phyloP scores from a whole-genome alignment of 2,888 invertebrate species.

The Diloba caeruleocephala region DNA sequence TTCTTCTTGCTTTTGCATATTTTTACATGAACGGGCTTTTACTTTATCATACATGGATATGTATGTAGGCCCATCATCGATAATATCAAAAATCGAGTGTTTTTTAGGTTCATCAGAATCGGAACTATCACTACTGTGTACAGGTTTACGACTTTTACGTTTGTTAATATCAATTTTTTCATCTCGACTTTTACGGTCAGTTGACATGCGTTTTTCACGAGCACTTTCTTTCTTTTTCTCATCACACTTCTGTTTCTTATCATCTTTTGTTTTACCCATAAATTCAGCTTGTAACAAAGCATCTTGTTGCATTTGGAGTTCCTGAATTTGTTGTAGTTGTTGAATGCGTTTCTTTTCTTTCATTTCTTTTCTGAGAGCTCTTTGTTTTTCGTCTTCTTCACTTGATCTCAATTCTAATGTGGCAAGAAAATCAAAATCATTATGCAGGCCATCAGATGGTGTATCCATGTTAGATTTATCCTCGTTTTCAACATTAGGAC shows the following conservation, averaged over 20 bases:
- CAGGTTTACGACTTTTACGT: constrained; percentile 80
- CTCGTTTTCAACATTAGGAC: constrained; percentile 65
- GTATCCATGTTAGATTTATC: constrained; percentile 66
- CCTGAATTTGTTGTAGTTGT: constrained; percentile 84
- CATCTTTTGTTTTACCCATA: constrained; percentile 78
- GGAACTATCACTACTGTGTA: constrained; percentile 91
- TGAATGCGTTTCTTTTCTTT: constrained; percentile 89
- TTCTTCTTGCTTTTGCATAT: constrained; percentile 97
- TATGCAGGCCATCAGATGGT: constrained; percentile 74
- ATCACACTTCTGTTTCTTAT: constrained; percentile 78
- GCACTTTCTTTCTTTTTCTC: constrained; percentile 83
- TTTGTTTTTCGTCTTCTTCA: constrained; percentile 90
- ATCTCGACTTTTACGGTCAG: constrained; percentile 86
- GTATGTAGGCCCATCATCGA: constrained; percentile 96
- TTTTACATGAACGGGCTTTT: constrained; percentile 97
- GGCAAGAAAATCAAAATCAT: constrained; percentile 89
- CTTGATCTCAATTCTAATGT: constrained; percentile 89
- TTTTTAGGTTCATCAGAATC: constrained; percentile 96
- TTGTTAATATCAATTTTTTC: constrained; percentile 78
- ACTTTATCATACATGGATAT: constrained; percentile 99
- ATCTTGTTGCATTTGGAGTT: constrained; percentile 86
- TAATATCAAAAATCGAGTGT: constrained; percentile 97
- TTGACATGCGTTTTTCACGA: constrained; percentile 85
- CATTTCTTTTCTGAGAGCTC: constrained; percentile 86
- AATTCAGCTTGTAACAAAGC: constrained; percentile 79